Conservation (phyloP, 2,888 invertebrate species). For the Idaea straminata region DNA sequence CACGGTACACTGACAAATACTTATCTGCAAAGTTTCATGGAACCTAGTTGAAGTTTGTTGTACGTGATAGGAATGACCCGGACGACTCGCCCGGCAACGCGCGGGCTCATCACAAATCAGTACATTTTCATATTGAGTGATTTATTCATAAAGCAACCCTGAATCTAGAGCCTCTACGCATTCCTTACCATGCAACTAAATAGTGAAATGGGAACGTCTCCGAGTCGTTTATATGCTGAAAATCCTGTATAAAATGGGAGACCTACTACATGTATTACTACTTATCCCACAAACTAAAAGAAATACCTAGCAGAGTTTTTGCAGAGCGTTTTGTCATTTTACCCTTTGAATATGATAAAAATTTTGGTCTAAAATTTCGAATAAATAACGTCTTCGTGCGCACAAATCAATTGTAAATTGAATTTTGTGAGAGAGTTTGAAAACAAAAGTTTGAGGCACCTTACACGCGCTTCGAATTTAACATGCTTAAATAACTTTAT, state of each 20-base stretch:
- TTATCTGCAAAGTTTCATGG: constrained; percentile 33
- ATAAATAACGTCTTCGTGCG: constrained; percentile 10
- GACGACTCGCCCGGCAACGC: constrained; percentile 11
- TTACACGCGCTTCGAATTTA: constrained; percentile 25
- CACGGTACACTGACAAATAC: constrained; percentile 36
- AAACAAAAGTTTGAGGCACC: constrained; percentile 23
- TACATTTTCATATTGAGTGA: constrained; percentile 50
- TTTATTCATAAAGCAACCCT: constrained; percentile 38
- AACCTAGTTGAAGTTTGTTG: constrained; percentile 35
- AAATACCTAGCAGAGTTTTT: constrained; percentile 16
- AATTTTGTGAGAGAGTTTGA: constrained; percentile 16
- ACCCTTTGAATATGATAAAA: constrained; percentile 14
- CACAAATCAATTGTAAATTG: constrained; percentile 13
- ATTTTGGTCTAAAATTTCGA: constrained; percentile 14
- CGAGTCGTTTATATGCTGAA: constrained; percentile 25
- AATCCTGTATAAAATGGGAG: constrained; percentile 28
- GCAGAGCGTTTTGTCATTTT: constrained; percentile 10
- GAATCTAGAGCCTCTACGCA: constrained; percentile 14
- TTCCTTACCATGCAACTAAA: constrained; percentile 26
- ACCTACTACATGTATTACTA: constrained; percentile 29
- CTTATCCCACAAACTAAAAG: constrained; percentile 24
- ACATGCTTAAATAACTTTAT: constrained; percentile 24
- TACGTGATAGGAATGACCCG: constrained; percentile 38
- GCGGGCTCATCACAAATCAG: constrained; percentile 45
- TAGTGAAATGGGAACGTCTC: constrained; percentile 22